phyloP scores from a whole-genome alignment of 2,797 vertebrate genomes.

The Gallinago solitaria region DNA sequence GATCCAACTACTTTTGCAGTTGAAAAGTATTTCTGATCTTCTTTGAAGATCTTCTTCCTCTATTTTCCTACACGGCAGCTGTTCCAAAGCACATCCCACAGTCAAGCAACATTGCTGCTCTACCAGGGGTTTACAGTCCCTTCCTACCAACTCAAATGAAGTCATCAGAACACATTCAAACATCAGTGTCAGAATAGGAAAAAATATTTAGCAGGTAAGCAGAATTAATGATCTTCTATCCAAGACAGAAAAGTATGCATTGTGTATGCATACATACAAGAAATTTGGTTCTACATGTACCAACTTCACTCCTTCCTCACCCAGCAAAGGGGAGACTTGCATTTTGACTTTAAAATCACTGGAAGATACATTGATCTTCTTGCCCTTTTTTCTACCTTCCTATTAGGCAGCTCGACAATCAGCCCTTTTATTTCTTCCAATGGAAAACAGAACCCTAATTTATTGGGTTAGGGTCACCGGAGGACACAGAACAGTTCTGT shows the following conservation, averaged over 20 bases:
- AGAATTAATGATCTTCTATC: background rate
- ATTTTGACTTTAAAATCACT: background rate
- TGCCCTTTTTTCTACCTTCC: background rate
- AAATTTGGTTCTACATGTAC: background rate
- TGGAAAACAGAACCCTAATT: slow-evolving; percentile 45
- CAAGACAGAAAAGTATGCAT: background rate
- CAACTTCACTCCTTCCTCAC: background rate
- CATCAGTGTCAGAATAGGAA: background rate
- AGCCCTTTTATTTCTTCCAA: slow-evolving; percentile 10
- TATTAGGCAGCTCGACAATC: background rate
- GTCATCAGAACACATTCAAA: background rate
- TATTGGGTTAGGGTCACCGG: slow-evolving; percentile 29
- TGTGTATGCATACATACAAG: background rate
- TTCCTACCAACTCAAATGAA: background rate
- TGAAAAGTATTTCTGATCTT: background rate
- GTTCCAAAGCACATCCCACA: background rate
- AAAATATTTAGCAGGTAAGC: background rate
- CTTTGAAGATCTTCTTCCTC: background rate
- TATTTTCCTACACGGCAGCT: background rate
- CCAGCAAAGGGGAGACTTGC: background rate
- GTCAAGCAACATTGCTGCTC: background rate
- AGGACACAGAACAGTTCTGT: slow-evolving; percentile 35
- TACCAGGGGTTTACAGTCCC: background rate
- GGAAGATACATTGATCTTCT: background rate
- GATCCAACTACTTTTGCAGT: background rate